Conservation (phyloP, 1,140 invertebrate species). For the Marisa cornuarietis region DNA sequence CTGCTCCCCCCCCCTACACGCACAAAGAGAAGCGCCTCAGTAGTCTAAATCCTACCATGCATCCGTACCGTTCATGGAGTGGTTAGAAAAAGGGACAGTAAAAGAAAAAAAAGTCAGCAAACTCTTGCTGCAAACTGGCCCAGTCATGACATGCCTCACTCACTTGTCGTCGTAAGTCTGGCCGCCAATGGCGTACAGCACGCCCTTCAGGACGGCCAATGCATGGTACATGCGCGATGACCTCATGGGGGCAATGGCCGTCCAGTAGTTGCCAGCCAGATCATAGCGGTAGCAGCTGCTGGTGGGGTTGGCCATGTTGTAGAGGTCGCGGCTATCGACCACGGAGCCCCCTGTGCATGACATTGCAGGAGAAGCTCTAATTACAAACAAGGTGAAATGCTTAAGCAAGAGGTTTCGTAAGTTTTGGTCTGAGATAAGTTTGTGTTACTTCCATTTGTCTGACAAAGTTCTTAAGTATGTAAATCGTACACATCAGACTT, state of each 20-base stretch:
- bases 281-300: slow-evolving; percentile 40
- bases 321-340: slow-evolving; percentile 15
- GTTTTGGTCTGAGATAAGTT: no score
- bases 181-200: slow-evolving; percentile 40
- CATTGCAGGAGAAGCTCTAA: not conserved
- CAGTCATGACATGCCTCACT: not conserved
- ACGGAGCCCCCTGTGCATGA: slow-evolving; percentile 34
- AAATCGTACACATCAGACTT: no score
- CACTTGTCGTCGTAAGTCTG: not conserved
- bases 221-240: slow-evolving; percentile 38
- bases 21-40: no score
- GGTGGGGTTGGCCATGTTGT: slow-evolving; percentile 35
- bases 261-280: slow-evolving; percentile 31
- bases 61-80: no score
- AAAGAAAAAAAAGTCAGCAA: no score
- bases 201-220: slow-evolving; percentile 33
- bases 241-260: slow-evolving; percentile 28
- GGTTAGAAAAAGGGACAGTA: no score
- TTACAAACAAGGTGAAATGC: not conserved
- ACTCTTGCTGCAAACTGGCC: no score
- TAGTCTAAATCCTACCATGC: no score
- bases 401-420: no score
- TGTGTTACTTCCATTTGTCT: no score
- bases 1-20: no score
- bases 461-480: no score